These are phyloP conservation scores for Polymixis flavicincta DNA, from an alignment of 2,888 invertebrate species.

Conservation along the genomic window DNA sequence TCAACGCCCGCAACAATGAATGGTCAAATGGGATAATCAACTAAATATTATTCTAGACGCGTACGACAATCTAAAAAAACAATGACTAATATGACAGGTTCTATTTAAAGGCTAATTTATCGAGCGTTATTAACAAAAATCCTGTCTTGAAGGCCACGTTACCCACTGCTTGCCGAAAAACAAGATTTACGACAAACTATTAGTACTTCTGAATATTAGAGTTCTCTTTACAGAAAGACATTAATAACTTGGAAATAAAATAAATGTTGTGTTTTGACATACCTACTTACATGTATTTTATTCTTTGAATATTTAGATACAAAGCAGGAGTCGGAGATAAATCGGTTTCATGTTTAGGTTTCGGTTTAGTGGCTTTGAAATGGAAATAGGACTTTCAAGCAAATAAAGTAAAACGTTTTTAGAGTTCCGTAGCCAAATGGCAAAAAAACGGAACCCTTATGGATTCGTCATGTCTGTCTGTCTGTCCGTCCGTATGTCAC, in stretches of 20 bases:
- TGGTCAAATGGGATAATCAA: neutral
- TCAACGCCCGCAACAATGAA: neutral
- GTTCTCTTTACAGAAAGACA: slow-evolving; percentile 28
- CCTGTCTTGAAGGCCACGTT: neutral
- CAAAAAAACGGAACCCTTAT: too few relatives aligned
- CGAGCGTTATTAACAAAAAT: slow-evolving; percentile 2
- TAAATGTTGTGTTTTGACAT: slow-evolving; percentile 15
- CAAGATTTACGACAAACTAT: slow-evolving; percentile 26
- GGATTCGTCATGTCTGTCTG: too few relatives aligned
- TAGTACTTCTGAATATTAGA: slow-evolving; percentile 35
- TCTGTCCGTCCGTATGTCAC: too few relatives aligned
- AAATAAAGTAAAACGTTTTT: neutral
- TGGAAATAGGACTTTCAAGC: slow-evolving; percentile 4
- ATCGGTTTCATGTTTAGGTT: slow-evolving; percentile 44
- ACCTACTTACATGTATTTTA: neutral
- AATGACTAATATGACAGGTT: neutral
- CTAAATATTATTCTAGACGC: neutral
- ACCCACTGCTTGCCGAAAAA: slow-evolving; percentile 23
- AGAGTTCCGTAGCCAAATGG: too few relatives aligned
- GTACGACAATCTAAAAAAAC: neutral
- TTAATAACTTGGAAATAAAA: slow-evolving; percentile 37
- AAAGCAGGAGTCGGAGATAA: slow-evolving; percentile 31
- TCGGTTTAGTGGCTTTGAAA: slow-evolving; percentile 18
- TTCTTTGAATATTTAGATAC: slow-evolving; percentile 35
- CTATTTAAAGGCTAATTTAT: neutral